These are phyloP conservation scores for Ophion ventricosus DNA, from an alignment of 2,888 invertebrate genomes.

Conservation along the genomic window DNA sequence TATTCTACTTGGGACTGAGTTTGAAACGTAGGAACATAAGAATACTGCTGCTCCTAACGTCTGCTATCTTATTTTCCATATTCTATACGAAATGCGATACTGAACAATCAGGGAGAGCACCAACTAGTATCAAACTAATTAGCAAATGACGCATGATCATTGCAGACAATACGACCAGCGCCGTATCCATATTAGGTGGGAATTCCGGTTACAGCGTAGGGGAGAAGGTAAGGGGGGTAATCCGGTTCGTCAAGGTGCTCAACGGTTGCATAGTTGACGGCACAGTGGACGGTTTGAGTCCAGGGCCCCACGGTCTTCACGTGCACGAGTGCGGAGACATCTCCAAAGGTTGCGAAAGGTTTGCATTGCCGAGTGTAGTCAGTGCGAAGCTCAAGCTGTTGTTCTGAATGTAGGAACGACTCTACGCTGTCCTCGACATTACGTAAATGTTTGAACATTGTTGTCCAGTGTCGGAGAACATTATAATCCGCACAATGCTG, in stretches of 20 bases:
- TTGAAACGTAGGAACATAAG: no score
- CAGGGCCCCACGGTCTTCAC: constrained; percentile 86
- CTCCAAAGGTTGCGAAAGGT: constrained; percentile 86
- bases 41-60: no score
- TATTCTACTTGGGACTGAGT: no score
- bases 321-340: constrained; percentile 91
- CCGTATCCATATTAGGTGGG: constrained; percentile 88
- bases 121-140: background rate
- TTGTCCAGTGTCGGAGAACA: constrained; percentile 86
- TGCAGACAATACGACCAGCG: constrained; percentile 85
- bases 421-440: background rate
- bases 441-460: constrained; percentile 44
- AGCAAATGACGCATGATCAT: constrained; percentile 5
- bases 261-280: constrained; percentile 91
- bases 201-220: constrained; percentile 83
- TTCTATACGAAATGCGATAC: no score
- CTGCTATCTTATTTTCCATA: no score
- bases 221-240: constrained; percentile 87
- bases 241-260: constrained; percentile 88
- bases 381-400: background rate
- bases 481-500: constrained; percentile 85
- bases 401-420: background rate
- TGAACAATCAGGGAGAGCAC: no score
- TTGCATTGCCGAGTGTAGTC: constrained; percentile 25
- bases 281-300: constrained; percentile 90